phyloP scores from a whole-genome alignment of 2,797 vertebrate species.

The Neosilurus mollespiculum region DNA sequence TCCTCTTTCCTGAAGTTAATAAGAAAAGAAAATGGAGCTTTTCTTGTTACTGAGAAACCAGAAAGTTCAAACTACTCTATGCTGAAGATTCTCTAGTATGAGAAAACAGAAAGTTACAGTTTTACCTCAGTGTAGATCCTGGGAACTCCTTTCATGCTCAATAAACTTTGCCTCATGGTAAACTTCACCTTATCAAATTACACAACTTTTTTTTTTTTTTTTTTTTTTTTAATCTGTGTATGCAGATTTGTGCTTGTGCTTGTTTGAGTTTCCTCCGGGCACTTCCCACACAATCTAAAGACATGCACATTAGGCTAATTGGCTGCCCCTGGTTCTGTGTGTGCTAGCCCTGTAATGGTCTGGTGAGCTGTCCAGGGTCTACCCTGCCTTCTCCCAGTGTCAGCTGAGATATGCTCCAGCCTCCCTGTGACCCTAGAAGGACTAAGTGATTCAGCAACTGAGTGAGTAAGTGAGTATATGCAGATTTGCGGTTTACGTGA shows the following conservation, averaged over 20 bases:
- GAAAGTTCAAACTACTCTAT: not conserved
- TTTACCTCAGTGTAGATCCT: not conserved
- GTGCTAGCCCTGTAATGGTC: no score
- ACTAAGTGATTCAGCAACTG: no score
- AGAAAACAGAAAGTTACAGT: not conserved
- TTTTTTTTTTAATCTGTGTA: no score
- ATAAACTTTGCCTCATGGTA: no score
- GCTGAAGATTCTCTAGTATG: not conserved
- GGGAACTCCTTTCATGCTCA: not conserved
- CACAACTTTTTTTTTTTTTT: not conserved
- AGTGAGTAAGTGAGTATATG: not conserved
- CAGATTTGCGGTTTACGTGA: not conserved
- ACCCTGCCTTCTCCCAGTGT: no score
- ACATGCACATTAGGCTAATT: no score
- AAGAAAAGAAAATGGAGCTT: not conserved
- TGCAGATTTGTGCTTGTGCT: not conserved
- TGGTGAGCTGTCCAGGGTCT: no score
- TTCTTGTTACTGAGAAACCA: constrained; percentile 1
- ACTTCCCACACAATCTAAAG: no score
- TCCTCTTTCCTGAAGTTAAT: not conserved
- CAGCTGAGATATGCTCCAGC: no score
- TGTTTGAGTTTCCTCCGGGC: no score
- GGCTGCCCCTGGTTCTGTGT: no score
- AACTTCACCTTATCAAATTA: not conserved
- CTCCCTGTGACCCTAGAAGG: no score